Evolutionary conservation across 2,797 vertebrate genomes (phyloP).

Genomic region (Melanotaenia boesemani): DNA sequence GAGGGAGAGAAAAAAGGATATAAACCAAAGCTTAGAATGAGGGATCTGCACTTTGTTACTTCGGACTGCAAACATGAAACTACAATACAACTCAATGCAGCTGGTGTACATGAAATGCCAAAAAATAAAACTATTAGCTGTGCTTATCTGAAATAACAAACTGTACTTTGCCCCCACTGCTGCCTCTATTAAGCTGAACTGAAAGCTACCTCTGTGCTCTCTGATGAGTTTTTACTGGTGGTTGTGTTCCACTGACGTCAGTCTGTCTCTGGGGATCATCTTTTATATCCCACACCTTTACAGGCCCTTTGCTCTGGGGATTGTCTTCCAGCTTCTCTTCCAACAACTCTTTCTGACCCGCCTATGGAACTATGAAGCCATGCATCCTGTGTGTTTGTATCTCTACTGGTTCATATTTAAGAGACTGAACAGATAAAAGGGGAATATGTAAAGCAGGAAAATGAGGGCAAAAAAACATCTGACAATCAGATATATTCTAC

Average conservation of each 20-base stretch:
- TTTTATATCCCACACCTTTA: constrained; percentile 52
- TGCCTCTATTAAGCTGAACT: constrained; percentile 27
- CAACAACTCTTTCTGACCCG: constrained; percentile 1
- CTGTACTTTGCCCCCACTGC: constrained; percentile 54
- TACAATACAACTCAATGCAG: too few relatives aligned
- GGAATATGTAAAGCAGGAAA: not conserved
- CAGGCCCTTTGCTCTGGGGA: constrained; percentile 35
- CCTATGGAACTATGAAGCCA: not conserved
- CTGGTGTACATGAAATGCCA: not conserved
- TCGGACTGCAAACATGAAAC: not conserved
- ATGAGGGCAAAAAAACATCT: not conserved
- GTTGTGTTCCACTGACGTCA: constrained; percentile 64
- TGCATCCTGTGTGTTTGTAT: not conserved
- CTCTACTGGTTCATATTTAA: not conserved
- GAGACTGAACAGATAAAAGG: constrained; percentile 13
- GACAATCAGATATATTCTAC: not conserved
- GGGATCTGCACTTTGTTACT: constrained; percentile 1
- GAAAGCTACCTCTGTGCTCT: constrained; percentile 30
- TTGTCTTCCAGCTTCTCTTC: constrained; percentile 7
- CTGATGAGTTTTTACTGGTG: constrained; percentile 40
- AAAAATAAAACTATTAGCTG: constrained; percentile 41
- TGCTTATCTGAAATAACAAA: constrained; percentile 42
- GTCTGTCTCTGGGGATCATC: constrained; percentile 44
- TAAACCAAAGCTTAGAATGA: not conserved
- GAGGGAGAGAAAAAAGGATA: not conserved